Conservation (phyloP, 2,797 vertebrate species). For the Carapus acus region DNA sequence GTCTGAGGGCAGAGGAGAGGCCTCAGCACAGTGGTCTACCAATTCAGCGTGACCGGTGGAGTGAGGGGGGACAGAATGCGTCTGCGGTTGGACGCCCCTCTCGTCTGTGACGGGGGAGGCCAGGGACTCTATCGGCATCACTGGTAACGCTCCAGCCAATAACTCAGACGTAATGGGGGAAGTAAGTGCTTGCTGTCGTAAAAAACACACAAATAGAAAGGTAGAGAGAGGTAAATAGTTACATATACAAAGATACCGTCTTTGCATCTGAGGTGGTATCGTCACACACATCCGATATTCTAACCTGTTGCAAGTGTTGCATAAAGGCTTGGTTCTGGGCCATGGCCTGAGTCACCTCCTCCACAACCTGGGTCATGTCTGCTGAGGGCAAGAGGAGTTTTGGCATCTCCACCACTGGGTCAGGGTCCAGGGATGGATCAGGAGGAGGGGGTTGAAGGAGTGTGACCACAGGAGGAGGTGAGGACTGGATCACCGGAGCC, state of each 20-base stretch:
- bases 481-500: slow-evolving; percentile 50
- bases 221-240: slow-evolving; percentile 3
- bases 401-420: slow-evolving; percentile 51
- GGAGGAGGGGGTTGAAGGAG: slow-evolving; percentile 58
- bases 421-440: slow-evolving; percentile 43
- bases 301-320: slow-evolving; percentile 71
- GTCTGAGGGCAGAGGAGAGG: slow-evolving; percentile 54
- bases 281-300: too few species aligned
- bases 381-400: slow-evolving; percentile 60
- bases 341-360: slow-evolving; percentile 52
- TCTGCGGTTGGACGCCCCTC: slow-evolving; percentile 39
- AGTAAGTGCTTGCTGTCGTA: slow-evolving; percentile 62
- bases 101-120: slow-evolving; percentile 50
- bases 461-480: slow-evolving; percentile 60
- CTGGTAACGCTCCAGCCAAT: slow-evolving; percentile 52
- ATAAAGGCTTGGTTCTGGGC: slow-evolving; percentile 67
- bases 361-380: slow-evolving; percentile 53
- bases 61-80: slow-evolving; percentile 27
- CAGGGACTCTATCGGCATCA: slow-evolving; percentile 54
- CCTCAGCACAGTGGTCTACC: slow-evolving; percentile 44
- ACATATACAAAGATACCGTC: not conserved
- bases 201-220: slow-evolving; percentile 10
- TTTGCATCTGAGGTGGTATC: too few species aligned
- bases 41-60: slow-evolving; percentile 35
- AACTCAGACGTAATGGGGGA: slow-evolving; percentile 55